Evolutionary conservation across 2,113 vertebrate genomes (phyloP).

Genomic region (Tursiops truncatus): DNA sequence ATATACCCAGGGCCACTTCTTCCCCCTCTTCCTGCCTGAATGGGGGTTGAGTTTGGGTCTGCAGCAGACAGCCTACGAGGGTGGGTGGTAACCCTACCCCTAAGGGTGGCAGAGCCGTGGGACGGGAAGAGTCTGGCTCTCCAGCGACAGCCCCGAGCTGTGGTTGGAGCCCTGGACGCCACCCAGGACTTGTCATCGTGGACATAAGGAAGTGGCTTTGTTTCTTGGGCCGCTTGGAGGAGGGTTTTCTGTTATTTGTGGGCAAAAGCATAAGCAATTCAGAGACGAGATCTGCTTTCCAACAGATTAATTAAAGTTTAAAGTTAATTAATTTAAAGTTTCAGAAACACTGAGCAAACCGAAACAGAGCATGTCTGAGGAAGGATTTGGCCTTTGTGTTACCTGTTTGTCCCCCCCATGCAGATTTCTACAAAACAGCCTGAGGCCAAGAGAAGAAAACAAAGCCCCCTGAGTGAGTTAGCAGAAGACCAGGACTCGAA

Average conservation of each 20-base stretch:
- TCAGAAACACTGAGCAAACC: neutral
- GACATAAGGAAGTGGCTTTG: neutral
- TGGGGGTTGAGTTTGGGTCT: neutral
- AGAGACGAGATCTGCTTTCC: neutral
- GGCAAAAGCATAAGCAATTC: neutral
- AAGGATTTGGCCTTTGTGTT: neutral
- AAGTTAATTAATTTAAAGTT: neutral
- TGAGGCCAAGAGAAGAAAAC: neutral
- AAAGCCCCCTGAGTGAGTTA: rapidly evolving
- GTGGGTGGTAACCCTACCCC: neutral
- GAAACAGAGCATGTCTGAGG: neutral
- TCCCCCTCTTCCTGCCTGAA: neutral
- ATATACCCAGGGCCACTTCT: neutral
- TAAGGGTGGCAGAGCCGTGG: neutral
- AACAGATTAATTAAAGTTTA: neutral
- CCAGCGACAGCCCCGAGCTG: neutral
- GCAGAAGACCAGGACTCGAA: neutral
- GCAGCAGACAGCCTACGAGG: neutral
- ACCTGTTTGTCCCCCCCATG: neutral
- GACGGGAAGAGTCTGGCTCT: neutral
- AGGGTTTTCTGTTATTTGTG: neutral
- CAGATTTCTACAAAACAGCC: neutral
- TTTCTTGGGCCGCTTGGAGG: neutral
- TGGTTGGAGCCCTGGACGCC: neutral
- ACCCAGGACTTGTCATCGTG: neutral